A percentile compares a stretch with the other conserved stretches of the same genome.
Conservation (phyloP, 2,888 invertebrate genomes). For the Myopa tessellatipennis region DNA sequence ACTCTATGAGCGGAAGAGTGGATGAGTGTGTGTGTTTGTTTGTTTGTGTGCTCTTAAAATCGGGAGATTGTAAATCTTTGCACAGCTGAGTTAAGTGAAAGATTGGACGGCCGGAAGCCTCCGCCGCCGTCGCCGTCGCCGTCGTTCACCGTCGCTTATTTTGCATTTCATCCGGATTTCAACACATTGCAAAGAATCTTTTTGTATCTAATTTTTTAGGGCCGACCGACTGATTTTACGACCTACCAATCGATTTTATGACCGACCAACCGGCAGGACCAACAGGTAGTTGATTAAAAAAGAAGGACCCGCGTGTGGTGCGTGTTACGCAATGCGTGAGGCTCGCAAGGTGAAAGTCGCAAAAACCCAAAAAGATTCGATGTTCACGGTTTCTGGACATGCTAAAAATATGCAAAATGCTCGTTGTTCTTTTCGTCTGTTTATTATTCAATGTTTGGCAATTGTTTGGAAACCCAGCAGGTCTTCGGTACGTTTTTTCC, state of each 20-base stretch:
- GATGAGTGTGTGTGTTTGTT: too few relatives aligned
- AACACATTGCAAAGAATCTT: too few relatives aligned
- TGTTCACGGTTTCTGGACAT: conserved; percentile 31
- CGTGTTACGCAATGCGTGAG: conserved; percentile 49
- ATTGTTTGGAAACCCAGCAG: background rate
- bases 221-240: too few relatives aligned
- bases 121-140: background rate
- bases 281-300: background rate
- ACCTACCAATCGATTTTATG: too few relatives aligned
- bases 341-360: conserved; percentile 56
- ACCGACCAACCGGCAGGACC: too few relatives aligned
- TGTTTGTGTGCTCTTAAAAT: too few relatives aligned
- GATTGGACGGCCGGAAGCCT: background rate
- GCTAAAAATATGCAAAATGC: conserved; percentile 41
- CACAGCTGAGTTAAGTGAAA: background rate
- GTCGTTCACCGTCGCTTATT: background rate
- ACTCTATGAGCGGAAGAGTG: background rate
- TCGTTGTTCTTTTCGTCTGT: background rate
- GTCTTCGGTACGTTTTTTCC: background rate
- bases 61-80: too few relatives aligned
- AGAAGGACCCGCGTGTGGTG: conserved; percentile 27
- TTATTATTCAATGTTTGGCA: background rate
- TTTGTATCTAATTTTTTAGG: too few relatives aligned
- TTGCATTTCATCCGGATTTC: background rate
- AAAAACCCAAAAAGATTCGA: conserved; percentile 44